A percentile compares a stretch with the other conserved stretches of the same genome.
These are phyloP conservation scores for Melanophora roralis DNA, from an alignment of 2,888 invertebrate genomes.

Conservation along the genomic window DNA sequence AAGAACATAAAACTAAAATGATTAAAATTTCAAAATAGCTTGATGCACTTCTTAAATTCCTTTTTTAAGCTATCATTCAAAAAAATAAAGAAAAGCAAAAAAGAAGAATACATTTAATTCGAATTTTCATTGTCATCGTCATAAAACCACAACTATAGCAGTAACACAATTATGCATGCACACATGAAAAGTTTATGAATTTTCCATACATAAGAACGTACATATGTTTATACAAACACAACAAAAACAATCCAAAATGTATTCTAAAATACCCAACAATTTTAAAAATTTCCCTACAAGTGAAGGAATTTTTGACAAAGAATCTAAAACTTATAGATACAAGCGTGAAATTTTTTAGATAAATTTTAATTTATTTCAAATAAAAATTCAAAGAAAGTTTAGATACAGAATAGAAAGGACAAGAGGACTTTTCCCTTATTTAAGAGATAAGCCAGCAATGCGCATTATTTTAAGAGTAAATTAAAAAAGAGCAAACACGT, in stretches of 20 bases:
- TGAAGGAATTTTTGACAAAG: background rate
- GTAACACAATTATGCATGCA: too few relatives aligned
- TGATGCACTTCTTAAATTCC: constrained; percentile 49
- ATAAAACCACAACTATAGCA: constrained; percentile 6
- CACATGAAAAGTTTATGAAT: too few relatives aligned
- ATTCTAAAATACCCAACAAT: background rate
- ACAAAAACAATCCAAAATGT: background rate
- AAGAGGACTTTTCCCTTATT: background rate
- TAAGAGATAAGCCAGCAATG: background rate
- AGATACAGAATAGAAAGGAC: background rate
- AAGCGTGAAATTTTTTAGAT: background rate
- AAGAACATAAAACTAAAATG: constrained; percentile 28
- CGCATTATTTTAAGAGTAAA: constrained; percentile 30
- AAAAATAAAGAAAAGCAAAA: background rate
- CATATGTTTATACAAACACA: too few relatives aligned
- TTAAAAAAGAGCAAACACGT: too few relatives aligned
- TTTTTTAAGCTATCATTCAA: background rate
- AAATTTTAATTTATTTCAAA: background rate
- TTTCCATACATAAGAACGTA: too few relatives aligned
- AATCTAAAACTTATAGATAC: constrained; percentile 9
- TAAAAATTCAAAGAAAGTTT: background rate
- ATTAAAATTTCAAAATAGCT: constrained; percentile 45
- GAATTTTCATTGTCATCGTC: constrained; percentile 3
- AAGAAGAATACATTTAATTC: background rate
- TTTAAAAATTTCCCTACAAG: background rate